phyloP scores from a whole-genome alignment of 2,888 invertebrate genomes.

The Saturnia pavonia region DNA sequence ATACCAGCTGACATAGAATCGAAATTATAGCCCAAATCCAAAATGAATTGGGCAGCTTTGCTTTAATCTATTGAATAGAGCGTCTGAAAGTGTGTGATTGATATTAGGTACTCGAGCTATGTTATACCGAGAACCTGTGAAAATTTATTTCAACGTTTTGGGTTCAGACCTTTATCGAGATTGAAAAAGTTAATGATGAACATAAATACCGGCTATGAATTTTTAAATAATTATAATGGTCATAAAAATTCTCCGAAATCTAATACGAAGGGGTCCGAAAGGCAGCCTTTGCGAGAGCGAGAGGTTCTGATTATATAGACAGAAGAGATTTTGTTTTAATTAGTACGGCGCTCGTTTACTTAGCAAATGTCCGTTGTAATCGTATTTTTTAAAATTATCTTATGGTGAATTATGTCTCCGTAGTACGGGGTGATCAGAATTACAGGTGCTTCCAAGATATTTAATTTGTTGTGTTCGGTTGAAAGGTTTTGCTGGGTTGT shows the following conservation, averaged over 20 bases:
- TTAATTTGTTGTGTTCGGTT: neutral
- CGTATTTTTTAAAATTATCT: constrained; percentile 23
- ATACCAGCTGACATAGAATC: too few species aligned
- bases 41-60: too few species aligned
- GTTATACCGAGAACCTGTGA: too few species aligned
- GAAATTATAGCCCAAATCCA: too few species aligned
- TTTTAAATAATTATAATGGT: constrained; percentile 38
- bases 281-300: constrained; percentile 26
- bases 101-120: neutral
- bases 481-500: too few species aligned
- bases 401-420: neutral
- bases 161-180: neutral
- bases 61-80: neutral
- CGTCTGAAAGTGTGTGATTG: neutral
- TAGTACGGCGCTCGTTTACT: constrained; percentile 49
- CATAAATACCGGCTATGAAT: constrained; percentile 38
- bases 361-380: constrained; percentile 34
- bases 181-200: constrained; percentile 20
- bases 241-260: constrained; percentile 25
- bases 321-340: constrained; percentile 57
- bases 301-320: constrained; percentile 40
- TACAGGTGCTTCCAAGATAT: neutral
- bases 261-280: constrained; percentile 23
- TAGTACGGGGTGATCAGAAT: neutral
- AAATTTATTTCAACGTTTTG: neutral